These are phyloP conservation scores for Cyclina sinensis DNA, from an alignment of 1,140 invertebrate genomes.

Conservation along the genomic window DNA sequence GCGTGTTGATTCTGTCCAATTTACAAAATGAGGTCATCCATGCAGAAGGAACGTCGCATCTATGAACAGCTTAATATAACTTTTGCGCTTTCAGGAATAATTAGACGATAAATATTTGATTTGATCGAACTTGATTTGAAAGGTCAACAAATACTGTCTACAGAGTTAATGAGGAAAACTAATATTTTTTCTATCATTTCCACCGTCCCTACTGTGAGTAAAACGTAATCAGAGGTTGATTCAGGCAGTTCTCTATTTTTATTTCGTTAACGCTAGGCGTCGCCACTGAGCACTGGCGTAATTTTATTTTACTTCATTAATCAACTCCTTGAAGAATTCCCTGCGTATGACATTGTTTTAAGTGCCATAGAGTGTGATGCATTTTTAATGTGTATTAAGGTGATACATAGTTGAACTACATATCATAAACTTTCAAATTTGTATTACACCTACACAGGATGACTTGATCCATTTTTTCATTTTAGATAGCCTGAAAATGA, in stretches of 20 bases:
- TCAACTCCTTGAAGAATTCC: too few relatives aligned
- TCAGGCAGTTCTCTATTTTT: too few relatives aligned
- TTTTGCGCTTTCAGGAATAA: conserved; percentile 4
- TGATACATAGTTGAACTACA: too few relatives aligned
- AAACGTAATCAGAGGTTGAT: conserved; percentile 12
- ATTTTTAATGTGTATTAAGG: too few relatives aligned
- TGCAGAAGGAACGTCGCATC: not conserved
- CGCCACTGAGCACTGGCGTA: too few relatives aligned
- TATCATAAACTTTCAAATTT: too few relatives aligned
- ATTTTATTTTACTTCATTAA: too few relatives aligned
- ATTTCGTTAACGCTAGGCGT: not conserved
- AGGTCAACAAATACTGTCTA: conserved; percentile 28
- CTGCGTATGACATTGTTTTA: too few relatives aligned
- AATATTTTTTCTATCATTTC: conserved; percentile 53
- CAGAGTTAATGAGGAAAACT: conserved; percentile 41
- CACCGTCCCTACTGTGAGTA: not conserved
- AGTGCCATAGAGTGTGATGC: too few relatives aligned
- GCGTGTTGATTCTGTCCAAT: conserved; percentile 45
- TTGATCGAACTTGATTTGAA: conserved; percentile 50
- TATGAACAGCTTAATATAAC: conserved; percentile 25
- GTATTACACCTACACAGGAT: too few relatives aligned
- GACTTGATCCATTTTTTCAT: too few relatives aligned
- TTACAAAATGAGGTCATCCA: conserved; percentile 30
- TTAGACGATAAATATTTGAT: conserved; percentile 67
- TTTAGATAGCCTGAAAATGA: too few relatives aligned